phyloP scores from a whole-genome alignment of 2,888 invertebrate species.

The Chymomyza amoena region DNA sequence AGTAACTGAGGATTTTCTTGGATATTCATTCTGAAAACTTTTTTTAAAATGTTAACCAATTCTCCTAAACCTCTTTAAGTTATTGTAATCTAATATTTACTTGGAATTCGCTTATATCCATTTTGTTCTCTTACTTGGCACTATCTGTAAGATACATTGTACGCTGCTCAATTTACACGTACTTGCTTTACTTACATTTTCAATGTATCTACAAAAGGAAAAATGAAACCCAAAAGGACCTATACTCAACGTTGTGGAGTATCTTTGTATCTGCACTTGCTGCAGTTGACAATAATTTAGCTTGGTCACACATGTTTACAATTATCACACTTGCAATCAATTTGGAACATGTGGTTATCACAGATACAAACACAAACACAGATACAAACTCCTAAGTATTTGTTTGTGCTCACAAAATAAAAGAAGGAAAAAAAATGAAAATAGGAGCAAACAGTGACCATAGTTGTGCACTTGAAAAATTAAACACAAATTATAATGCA shows the following conservation, averaged over 20 bases:
- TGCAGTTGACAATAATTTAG: background rate
- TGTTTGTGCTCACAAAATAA: background rate
- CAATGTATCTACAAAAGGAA: no score
- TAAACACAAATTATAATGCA: constrained; percentile 19
- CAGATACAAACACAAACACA: background rate
- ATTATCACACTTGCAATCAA: constrained; percentile 48
- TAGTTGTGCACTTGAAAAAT: constrained; percentile 41
- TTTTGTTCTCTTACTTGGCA: no score
- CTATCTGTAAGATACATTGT: no score
- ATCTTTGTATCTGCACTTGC: background rate
- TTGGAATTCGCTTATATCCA: no score
- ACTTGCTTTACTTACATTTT: no score
- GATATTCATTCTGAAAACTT: no score
- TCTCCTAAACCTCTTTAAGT: no score
- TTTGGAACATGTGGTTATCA: constrained; percentile 51
- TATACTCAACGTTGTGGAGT: background rate
- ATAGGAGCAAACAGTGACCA: constrained; percentile 6
- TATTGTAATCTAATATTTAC: no score
- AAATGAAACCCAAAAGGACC: no score
- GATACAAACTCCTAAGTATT: background rate
- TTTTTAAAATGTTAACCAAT: no score
- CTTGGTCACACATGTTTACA: constrained; percentile 1
- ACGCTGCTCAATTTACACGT: no score
- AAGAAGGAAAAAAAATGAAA: constrained; percentile 9
- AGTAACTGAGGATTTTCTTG: no score